These are phyloP conservation scores for Chromobotia macracanthus DNA, from an alignment of 2,797 vertebrate species.

Conservation along the genomic window DNA sequence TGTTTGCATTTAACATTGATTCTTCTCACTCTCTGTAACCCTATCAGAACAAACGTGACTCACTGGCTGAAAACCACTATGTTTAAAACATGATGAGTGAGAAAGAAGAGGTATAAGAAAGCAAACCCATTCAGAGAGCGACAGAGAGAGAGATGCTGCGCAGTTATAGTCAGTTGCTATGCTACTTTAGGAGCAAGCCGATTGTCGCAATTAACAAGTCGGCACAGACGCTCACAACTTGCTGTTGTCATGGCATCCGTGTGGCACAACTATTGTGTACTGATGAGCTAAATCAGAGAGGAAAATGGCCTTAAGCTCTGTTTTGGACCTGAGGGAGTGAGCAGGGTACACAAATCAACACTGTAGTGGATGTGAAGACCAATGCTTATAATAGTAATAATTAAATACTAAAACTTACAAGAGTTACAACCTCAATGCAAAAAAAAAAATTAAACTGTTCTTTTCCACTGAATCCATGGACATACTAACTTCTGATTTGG, in stretches of 20 bases:
- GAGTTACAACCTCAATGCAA: too few relatives aligned
- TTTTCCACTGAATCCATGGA: too few relatives aligned
- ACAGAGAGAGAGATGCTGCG: background rate
- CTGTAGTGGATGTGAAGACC: too few relatives aligned
- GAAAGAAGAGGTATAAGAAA: background rate
- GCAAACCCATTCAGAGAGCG: background rate
- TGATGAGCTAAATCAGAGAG: background rate
- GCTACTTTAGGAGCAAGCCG: conserved; percentile 17
- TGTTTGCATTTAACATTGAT: too few relatives aligned
- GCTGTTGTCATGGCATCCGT: conserved; percentile 37
- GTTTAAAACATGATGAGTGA: background rate
- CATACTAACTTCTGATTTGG: too few relatives aligned
- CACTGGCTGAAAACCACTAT: background rate
- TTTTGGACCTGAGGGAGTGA: background rate
- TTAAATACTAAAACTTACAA: too few relatives aligned
- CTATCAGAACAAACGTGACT: background rate
- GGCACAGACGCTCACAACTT: conserved; percentile 21
- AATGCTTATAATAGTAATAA: too few relatives aligned
- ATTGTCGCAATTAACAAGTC: conserved; percentile 44
- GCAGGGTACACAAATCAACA: background rate
- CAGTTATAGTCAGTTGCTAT: background rate
- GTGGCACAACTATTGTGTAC: conserved; percentile 33
- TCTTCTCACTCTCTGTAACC: background rate
- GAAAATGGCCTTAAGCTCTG: background rate
- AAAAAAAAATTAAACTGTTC: too few relatives aligned